Evolutionary conservation across 2,797 vertebrate species (phyloP), one percentile per base, ranked within the genome.

Genomic region (Hirundo rustica): DNA sequence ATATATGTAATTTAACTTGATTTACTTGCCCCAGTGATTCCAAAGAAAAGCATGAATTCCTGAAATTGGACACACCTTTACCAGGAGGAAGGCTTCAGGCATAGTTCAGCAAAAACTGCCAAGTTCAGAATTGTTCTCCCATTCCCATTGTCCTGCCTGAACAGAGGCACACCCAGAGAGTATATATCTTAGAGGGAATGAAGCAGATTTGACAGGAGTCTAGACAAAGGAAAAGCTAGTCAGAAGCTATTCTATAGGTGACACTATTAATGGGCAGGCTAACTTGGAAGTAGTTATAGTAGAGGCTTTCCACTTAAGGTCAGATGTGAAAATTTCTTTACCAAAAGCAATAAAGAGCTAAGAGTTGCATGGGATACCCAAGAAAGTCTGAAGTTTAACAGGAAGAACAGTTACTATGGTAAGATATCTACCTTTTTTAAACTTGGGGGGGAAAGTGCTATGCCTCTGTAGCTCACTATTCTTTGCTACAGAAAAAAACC

Each of bases 31-130:
- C n/a, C 71, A 81, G 51, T 81, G 85, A 88, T 75, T 81, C 55
- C 30, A 88, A 88, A 94, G 26, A 87, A 76, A 81, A 70, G 15
- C 20, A 25, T 21, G 21, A 87, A 73, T 89, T 92, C 79, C 78
- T 85, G 57, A 82, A 95, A 91, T 12, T 85, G 67, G 75, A 84
- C 85, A 88, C 88, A 84, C 55, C 83, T 75, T 81, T 68, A 67
- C 23, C 66, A 84, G 54, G 14, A 80, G 15, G 18, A 85, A 85
- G 53, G 40, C 64, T 91, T 82, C 61, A 71, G 75, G 60, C 60
- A 89, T 36, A 26, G n/a, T 48, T 85, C 76, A 84, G 34, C 66
- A 95, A 60, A 76, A 90, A 45, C 51, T 75, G 81, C 45, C 64
- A 90, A 81, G 80, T 86, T 90, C 62, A 79, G 85, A 93, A 92